Base-by-base conservation (phyloP, 1,140 invertebrate species). In the Penaeus japonicus region DNA sequence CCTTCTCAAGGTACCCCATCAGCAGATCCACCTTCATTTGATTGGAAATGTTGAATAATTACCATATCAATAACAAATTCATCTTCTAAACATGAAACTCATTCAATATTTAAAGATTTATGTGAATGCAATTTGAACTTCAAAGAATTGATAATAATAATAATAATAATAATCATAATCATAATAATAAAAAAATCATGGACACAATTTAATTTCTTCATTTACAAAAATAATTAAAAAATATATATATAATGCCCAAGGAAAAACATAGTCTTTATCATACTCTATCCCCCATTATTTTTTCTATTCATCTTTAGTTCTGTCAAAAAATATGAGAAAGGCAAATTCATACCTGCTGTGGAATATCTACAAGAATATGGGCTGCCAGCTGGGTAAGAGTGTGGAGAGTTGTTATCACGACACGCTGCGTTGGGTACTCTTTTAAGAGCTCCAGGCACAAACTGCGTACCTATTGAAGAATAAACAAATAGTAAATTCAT, bases 331-430 rank as follows among this genome's bases (percentile, higher is more conserved):
- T 12, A 53, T 87, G 24, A 86, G 24, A n/a, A 89, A n/a, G 47
- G 4, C 27, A 82, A 85, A 65, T 53, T 47, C 47, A 47, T 35
- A 78, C 96, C 94, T 99, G 98, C 91, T 95, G 95, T 15, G 97
- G 96, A 75, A 99, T 96, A 93, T 98, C 96, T 1, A 98, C 95
- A 17, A 99, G 93, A n/a, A 97, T 98, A 32, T 96, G 95, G 2
- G 95, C 95, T 24, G 98, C 96, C 35, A 99, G 93, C 84, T 97
- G 95, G 1, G 97, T 98, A 39, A 99, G 94, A 0, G 98, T 97
- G 91, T 96, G 95, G 18, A 99, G 94, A 77, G 96, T 98, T 5
- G 97, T 95, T 22, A 96, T 93, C 0, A 98, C 96, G 92, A 98
- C 98, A 87, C 96, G 94, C 0, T 96, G 95, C 4, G 93, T 93